Base-by-base conservation (phyloP, 1,140 invertebrate species). In the Andricus grossulariae region DNA sequence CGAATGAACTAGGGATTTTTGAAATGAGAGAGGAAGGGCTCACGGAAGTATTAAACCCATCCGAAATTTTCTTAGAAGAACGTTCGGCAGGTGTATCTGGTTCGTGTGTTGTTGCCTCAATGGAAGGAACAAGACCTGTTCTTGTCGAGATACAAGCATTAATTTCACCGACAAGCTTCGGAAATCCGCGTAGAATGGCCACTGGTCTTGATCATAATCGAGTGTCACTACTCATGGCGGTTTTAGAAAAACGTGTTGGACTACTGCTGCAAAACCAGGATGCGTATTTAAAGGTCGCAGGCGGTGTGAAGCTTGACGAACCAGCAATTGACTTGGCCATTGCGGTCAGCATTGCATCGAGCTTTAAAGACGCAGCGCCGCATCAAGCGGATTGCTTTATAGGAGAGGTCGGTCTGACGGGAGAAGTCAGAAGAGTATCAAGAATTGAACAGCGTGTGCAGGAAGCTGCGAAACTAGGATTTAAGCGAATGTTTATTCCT, bases 1-100 rank as follows among this genome's bases (percentile, higher is more conserved):
- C 71, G 66, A 70, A 66, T 73, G 76, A 77, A 73, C 66, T 77
- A 66, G 76, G 76, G 73, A 25, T 77, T 77, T 77, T 73, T 77
- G 76, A 77, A 21, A 77, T 77, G 76, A 66, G 54, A 73, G 76
- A 70, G 45, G 50, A 45, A 66, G 76, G 76, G 45, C 76, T 73
- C 13, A 55, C 52, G 72, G 39, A 39, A 66, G 21, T 73, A 52
- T 45, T 52, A 70, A 77, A 73, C 16, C 76, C 76, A 60, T 77
- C 76, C 70, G 60, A 71, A 51, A 51, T 73, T 16, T 73, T 77
- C 54, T 49, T 77, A 49, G 66, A 66, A 49, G 55, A 54, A 54
- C 52, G 73, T 66, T 54, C 66, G 21, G 52, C 21, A 73, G 55
- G 73, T 66, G 57, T 77, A 66, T n/a, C 52, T 77, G 76, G 76